Evolutionary conservation across 64 coral and sea anemone genomes (phyloP).

Genomic region (Stylophora pistillata): DNA sequence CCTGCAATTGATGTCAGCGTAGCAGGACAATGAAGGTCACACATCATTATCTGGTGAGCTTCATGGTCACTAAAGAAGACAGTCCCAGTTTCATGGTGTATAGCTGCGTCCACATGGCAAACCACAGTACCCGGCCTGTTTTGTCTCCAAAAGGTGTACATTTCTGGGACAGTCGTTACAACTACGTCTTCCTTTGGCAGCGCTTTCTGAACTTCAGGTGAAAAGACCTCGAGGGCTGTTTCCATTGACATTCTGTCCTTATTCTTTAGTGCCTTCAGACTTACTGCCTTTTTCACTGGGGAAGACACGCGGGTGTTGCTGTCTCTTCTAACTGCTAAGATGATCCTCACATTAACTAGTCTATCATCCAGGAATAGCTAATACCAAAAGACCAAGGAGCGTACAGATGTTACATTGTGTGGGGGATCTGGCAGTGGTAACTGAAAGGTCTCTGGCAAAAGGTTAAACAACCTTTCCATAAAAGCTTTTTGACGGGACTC

Average conservation of each 20-base stretch:
- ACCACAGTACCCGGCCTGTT: slow-evolving; percentile 23
- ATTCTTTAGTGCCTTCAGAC: slow-evolving; percentile 59
- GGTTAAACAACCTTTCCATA: slow-evolving; percentile 3
- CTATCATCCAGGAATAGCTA: slow-evolving; percentile 48
- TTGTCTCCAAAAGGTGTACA: slow-evolving; percentile 73
- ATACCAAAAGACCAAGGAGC: slow-evolving; percentile 64
- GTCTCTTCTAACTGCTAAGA: slow-evolving; percentile 61
- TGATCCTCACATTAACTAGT: slow-evolving; percentile 42
- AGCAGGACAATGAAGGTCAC: too few species aligned
- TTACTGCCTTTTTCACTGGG: slow-evolving; percentile 56
- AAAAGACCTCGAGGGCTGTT: slow-evolving; percentile 55
- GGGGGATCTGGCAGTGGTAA: slow-evolving; percentile 63
- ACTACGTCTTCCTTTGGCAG: too few species aligned
- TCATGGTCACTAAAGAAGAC: slow-evolving; percentile 49
- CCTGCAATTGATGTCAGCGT: slow-evolving; percentile 61
- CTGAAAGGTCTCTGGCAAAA: slow-evolving; percentile 20
- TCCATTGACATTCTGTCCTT: slow-evolving; percentile 77
- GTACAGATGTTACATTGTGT: slow-evolving; percentile 59
- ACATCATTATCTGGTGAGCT: slow-evolving; percentile 69
- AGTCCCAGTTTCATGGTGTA: slow-evolving; percentile 24
- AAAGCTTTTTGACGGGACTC: slow-evolving; percentile 62
- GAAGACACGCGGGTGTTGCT: slow-evolving; percentile 43
- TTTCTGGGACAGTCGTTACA: too few species aligned
- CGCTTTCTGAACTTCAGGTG: too few species aligned
- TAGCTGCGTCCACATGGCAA: slow-evolving; percentile 15